phyloP scores from a whole-genome alignment of 2,888 invertebrate genomes.

The Sepiola atlantica region DNA sequence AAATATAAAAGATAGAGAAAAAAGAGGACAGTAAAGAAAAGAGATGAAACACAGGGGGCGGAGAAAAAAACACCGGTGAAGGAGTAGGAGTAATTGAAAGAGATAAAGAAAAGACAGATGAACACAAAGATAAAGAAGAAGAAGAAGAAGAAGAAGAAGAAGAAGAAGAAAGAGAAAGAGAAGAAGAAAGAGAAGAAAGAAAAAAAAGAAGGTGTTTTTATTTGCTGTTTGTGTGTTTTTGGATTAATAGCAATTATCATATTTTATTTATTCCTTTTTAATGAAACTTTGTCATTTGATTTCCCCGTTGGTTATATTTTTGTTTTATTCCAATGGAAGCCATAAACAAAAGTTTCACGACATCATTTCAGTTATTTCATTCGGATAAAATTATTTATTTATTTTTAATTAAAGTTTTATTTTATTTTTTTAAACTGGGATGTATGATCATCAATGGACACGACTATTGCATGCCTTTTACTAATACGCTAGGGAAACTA shows the following conservation, averaged over 20 bases:
- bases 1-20: not conserved
- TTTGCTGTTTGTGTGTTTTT: not conserved
- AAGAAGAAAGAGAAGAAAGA: not conserved
- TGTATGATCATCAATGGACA: no score
- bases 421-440: no score
- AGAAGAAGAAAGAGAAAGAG: not conserved
- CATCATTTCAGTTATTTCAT: no score
- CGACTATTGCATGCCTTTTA: no score
- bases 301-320: not conserved
- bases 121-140: not conserved
- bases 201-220: not conserved
- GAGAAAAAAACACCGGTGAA: not conserved
- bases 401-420: no score
- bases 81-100: not conserved
- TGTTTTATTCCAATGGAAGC: not conserved
- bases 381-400: no score
- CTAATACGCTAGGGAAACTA: no score
- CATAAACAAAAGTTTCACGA: no score
- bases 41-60: not conserved
- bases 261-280: not conserved
- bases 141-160: rapidly evolving
- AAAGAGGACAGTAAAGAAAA: not conserved
- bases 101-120: not conserved
- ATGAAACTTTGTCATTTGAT: not conserved
- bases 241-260: not conserved